A percentile compares a stretch with the other conserved stretches of the same genome.
Evolutionary conservation across 2,113 vertebrate species (phyloP).

Genomic region (Scartelaos histophorus): DNA sequence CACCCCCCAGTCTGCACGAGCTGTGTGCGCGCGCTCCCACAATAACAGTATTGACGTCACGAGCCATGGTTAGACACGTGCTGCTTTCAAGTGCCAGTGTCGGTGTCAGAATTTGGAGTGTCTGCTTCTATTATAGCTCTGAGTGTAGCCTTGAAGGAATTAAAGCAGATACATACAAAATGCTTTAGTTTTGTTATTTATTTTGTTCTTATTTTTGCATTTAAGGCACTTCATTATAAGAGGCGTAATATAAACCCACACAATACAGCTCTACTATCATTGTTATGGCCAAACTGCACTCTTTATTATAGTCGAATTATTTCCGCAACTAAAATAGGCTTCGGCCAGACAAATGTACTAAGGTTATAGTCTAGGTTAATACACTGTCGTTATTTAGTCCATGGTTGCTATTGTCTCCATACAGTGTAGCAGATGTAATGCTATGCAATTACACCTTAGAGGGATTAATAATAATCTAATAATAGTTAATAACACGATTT

Average conservation of each 20-base stretch:
- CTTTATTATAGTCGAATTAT: too few relatives aligned
- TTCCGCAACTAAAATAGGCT: too few relatives aligned
- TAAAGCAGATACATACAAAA: neutral
- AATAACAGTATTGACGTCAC: constrained; percentile 79
- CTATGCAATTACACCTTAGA: neutral
- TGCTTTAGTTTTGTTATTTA: too few relatives aligned
- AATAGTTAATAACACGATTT: neutral
- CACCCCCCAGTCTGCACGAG: constrained; percentile 45
- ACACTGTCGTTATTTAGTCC: too few relatives aligned
- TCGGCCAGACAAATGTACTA: too few relatives aligned
- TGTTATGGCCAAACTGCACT: too few relatives aligned
- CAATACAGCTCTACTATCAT: too few relatives aligned
- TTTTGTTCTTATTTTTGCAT: neutral
- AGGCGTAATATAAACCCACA: too few relatives aligned
- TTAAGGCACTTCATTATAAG: neutral
- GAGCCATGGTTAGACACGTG: constrained; percentile 51
- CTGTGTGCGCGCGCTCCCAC: constrained; percentile 62
- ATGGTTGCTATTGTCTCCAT: too few relatives aligned
- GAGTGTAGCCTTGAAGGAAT: neutral
- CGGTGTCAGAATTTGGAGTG: constrained; percentile 2
- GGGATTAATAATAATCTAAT: neutral
- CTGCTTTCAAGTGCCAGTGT: constrained; percentile 47
- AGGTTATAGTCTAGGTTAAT: too few relatives aligned
- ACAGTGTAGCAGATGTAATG: neutral
- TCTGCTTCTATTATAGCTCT: neutral